Conservation (phyloP, 2,797 vertebrate species). For the Cheracebus regulus region DNA sequence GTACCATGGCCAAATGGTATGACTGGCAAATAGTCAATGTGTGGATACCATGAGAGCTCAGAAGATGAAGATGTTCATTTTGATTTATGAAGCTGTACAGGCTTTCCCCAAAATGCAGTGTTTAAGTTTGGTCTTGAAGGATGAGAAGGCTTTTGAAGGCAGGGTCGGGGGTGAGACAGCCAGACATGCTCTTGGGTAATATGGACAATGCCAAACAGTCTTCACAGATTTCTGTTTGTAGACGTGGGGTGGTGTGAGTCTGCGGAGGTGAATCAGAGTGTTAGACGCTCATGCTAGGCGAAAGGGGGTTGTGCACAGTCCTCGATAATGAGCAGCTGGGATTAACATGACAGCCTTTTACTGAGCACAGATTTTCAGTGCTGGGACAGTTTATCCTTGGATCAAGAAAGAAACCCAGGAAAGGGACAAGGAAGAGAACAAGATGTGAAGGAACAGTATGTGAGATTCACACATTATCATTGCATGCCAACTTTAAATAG, state of each 20-base stretch:
- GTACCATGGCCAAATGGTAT: not conserved
- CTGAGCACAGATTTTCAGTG: not conserved
- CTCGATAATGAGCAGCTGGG: not conserved
- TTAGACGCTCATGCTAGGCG: not conserved
- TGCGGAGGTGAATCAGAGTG: not conserved
- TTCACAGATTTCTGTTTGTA: not conserved
- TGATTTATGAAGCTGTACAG: not conserved
- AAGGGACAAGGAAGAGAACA: not conserved
- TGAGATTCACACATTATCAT: not conserved
- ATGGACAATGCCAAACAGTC: not conserved
- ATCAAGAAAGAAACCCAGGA: not conserved
- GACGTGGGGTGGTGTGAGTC: not conserved
- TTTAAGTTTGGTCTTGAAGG: constrained; percentile 13
- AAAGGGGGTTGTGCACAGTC: not conserved
- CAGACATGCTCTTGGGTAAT: not conserved
- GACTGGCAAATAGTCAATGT: not conserved
- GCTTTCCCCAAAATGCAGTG: not conserved
- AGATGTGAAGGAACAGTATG: not conserved
- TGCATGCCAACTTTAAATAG: not conserved
- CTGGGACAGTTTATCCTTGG: not conserved
- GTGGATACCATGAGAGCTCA: not conserved
- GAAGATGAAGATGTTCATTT: constrained; percentile 6
- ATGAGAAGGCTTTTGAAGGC: not conserved
- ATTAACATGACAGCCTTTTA: not conserved
- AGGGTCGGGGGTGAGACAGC: not conserved